Conservation (phyloP, 37 sponge, comb jelly and placozoan species). For the Aplysina aerophoba region DNA sequence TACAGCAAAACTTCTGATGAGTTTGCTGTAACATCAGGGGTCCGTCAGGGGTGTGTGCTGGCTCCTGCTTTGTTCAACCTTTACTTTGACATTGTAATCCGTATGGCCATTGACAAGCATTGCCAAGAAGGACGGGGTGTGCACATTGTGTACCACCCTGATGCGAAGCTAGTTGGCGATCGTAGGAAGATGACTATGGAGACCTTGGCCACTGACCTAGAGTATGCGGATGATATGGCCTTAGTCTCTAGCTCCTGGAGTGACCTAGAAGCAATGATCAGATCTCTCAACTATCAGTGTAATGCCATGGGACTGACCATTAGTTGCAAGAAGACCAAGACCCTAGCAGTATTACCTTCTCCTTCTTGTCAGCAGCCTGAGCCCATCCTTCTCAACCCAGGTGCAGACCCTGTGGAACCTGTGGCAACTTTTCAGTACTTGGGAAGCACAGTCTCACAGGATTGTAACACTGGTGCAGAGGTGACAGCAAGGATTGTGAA, state of each 20-base stretch:
- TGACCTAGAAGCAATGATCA: constrained; percentile 17
- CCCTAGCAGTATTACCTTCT: constrained; percentile 22
- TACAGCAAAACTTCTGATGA: constrained; percentile 1
- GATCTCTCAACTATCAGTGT: constrained; percentile 3
- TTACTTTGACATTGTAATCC: constrained; percentile 16
- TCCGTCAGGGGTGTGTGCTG: constrained; percentile 36
- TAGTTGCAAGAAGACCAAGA: constrained; percentile 28
- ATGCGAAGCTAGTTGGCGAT: constrained; percentile 23
- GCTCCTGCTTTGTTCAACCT: constrained; percentile 34
- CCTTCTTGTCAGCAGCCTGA: constrained; percentile 12
- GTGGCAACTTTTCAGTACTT: constrained; percentile 15
- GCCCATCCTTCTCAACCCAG: constrained; percentile 20
- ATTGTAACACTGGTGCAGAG: constrained; percentile 16
- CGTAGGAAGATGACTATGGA: constrained; percentile 14
- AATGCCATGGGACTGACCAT: constrained; percentile 21
- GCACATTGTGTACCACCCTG: constrained; percentile 9
- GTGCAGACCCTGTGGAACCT: constrained; percentile 20
- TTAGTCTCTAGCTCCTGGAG: background rate
- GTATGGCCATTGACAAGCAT: constrained; percentile 10
- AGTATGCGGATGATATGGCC: constrained; percentile 13
- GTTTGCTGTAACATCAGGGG: constrained; percentile 22
- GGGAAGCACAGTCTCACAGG: constrained; percentile 22
- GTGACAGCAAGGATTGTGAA: constrained; percentile 10
- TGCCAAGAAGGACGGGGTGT: background rate
- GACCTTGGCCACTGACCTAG: constrained; percentile 3